Evolutionary conservation across 2,797 vertebrate species (phyloP).

Genomic region (Merluccius polli): DNA sequence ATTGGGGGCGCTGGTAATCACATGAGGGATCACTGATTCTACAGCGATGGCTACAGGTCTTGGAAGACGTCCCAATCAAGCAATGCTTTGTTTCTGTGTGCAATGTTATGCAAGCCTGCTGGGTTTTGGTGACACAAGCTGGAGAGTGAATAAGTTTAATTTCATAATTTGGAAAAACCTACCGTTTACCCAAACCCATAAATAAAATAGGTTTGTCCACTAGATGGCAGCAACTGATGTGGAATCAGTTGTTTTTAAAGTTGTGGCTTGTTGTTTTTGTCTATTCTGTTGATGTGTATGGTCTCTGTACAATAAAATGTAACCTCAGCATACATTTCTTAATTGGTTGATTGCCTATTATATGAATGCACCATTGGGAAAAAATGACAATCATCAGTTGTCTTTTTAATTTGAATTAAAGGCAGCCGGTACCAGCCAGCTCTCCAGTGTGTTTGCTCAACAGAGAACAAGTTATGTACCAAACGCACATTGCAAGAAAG

Average conservation of each 20-base stretch:
- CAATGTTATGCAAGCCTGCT: neutral
- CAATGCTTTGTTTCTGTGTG: neutral
- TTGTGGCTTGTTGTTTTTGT: neutral
- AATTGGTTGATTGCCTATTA: neutral
- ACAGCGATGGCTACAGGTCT: neutral
- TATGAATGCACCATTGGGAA: neutral
- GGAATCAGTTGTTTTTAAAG: neutral
- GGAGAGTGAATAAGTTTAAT: neutral
- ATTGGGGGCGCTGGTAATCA: too few species aligned
- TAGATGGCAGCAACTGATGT: constrained; percentile 55
- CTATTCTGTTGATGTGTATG: too few species aligned
- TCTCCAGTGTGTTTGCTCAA: neutral
- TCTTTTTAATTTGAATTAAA: neutral
- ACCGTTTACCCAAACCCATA: neutral
- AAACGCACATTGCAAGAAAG: neutral
- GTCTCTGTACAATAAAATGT: neutral
- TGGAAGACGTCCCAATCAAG: neutral
- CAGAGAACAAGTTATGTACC: neutral
- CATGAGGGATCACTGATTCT: too few species aligned
- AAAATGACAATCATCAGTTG: neutral
- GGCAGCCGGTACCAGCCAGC: neutral
- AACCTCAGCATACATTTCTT: neutral
- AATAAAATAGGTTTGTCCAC: constrained; percentile 36
- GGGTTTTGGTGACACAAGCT: neutral
- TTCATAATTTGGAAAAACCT: neutral